Conservation (phyloP, 2,113 vertebrate species). For the Chloropsis cyanopogon region DNA sequence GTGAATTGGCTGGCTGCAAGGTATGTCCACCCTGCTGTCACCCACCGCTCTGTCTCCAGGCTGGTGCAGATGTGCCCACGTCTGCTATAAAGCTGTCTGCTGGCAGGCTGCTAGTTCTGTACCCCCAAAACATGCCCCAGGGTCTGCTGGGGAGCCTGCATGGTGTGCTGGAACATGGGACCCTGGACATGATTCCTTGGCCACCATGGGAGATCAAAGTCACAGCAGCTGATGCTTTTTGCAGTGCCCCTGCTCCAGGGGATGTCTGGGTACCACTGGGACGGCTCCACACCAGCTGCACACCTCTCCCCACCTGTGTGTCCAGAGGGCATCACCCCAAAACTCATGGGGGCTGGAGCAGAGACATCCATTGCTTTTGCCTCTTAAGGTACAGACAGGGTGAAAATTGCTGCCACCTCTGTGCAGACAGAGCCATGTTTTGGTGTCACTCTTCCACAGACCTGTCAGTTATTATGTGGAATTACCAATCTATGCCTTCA, state of each 20-base stretch:
- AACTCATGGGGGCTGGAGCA: background rate
- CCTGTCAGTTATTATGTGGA: background rate
- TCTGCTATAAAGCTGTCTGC: background rate
- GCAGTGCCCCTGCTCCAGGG: background rate
- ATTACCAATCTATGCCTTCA: background rate
- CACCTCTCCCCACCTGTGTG: background rate
- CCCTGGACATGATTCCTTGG: background rate
- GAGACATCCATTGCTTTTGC: background rate
- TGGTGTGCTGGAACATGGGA: background rate
- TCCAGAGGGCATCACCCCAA: background rate
- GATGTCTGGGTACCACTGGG: rapidly evolving
- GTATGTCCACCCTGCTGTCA: background rate
- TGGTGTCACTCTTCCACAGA: background rate
- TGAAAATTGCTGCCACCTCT: background rate
- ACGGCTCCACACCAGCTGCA: background rate
- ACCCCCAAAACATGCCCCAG: background rate
- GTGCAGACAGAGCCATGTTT: rapidly evolving
- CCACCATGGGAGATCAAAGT: background rate
- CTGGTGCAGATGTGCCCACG: background rate
- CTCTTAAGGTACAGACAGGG: background rate
- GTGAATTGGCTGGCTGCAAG: background rate
- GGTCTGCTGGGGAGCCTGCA: background rate
- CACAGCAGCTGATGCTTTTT: background rate
- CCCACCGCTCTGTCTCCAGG: rapidly evolving
- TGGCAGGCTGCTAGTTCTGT: background rate